Evolutionary conservation across 2,888 invertebrate genomes (phyloP).

Genomic region (Hedychridium roseum): DNA sequence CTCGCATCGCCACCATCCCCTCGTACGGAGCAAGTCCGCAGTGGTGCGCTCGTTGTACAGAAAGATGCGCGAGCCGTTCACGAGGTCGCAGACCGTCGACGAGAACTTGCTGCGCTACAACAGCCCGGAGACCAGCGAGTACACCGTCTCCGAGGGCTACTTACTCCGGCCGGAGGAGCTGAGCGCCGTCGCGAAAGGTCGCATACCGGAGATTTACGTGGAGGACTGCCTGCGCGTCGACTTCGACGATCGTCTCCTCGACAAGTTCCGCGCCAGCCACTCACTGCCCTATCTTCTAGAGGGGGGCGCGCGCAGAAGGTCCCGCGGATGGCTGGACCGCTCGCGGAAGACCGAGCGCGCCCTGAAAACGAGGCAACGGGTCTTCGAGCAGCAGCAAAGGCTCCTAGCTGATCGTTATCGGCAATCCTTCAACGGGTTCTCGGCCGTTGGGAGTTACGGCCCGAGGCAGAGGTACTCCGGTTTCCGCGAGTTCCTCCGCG

Average conservation of each 20-base stretch:
- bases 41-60: slow-evolving; percentile 63
- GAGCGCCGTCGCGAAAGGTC: slow-evolving; percentile 36
- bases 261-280: slow-evolving; percentile 48
- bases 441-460: no score
- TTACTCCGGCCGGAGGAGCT: slow-evolving; percentile 50
- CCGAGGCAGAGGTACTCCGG: no score
- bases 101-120: slow-evolving; percentile 59
- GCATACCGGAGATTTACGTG: slow-evolving; percentile 57
- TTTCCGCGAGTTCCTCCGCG: slow-evolving; percentile 7
- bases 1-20: slow-evolving; percentile 58
- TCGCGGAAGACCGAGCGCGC: slow-evolving; percentile 14
- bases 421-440: no score
- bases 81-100: slow-evolving; percentile 61
- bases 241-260: slow-evolving; percentile 51
- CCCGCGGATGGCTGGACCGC: slow-evolving; percentile 48
- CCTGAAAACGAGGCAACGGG: background rate
- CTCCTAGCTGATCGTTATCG: no score
- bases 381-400: slow-evolving; percentile 19
- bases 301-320: slow-evolving; percentile 26
- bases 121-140: slow-evolving; percentile 58
- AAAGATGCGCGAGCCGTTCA: slow-evolving; percentile 62
- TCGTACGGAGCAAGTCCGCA: slow-evolving; percentile 65
- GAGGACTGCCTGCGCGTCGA: slow-evolving; percentile 56
- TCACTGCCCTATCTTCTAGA: slow-evolving; percentile 26
- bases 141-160: slow-evolving; percentile 53